Evolutionary conservation across 1,140 invertebrate genomes (phyloP).

Genomic region (Drosophila persimilis): DNA sequence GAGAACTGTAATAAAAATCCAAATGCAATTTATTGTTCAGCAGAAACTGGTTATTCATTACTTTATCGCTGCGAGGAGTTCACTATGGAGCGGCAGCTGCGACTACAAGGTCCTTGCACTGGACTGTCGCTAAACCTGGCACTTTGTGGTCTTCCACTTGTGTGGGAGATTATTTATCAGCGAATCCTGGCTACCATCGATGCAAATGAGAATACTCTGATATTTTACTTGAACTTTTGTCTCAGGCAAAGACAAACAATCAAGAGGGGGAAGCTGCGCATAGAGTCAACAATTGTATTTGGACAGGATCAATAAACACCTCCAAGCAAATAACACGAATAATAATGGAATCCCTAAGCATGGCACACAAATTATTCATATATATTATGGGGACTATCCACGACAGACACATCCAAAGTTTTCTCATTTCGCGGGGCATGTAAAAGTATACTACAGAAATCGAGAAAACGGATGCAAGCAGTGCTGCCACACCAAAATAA

Average conservation of each 20-base stretch:
- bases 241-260: slow-evolving; percentile 42
- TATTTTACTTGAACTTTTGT: slow-evolving; percentile 30
- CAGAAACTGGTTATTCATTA: slow-evolving; percentile 73
- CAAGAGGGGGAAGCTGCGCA: slow-evolving; percentile 37
- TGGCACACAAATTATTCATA: slow-evolving; percentile 53
- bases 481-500: slow-evolving; percentile 32
- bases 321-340: slow-evolving; percentile 38
- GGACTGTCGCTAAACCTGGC: slow-evolving; percentile 64
- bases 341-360: slow-evolving; percentile 45
- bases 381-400: slow-evolving; percentile 4
- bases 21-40: slow-evolving; percentile 77
- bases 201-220: slow-evolving; percentile 36
- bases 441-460: slow-evolving; percentile 48
- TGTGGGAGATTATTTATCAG: slow-evolving; percentile 27
- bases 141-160: slow-evolving; percentile 62
- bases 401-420: slow-evolving; percentile 50
- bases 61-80: slow-evolving; percentile 75
- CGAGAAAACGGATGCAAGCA: slow-evolving; percentile 13
- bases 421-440: slow-evolving; percentile 55
- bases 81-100: slow-evolving; percentile 63
- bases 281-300: slow-evolving; percentile 41
- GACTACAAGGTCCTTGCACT: slow-evolving; percentile 26
- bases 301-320: slow-evolving; percentile 47
- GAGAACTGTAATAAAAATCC: slow-evolving; percentile 73
- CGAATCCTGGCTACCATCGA: too few species aligned